phyloP scores from a whole-genome alignment of 2,113 vertebrate genomes.

The Oreotrochilus melanogaster region DNA sequence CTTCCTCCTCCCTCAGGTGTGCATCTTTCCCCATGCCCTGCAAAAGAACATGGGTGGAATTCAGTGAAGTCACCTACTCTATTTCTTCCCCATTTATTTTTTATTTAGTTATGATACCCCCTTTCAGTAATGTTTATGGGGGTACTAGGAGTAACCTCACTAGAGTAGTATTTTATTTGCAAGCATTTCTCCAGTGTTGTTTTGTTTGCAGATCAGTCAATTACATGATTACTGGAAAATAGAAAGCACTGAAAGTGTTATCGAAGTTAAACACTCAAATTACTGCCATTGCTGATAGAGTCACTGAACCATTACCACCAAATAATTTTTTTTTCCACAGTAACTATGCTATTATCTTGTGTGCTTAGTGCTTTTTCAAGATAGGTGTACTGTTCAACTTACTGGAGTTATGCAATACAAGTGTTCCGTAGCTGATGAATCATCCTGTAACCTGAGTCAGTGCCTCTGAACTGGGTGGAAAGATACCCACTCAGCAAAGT shows the following conservation, averaged over 20 bases:
- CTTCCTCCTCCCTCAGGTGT: neutral
- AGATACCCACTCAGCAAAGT: neutral
- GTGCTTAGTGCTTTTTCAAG: constrained; percentile 20
- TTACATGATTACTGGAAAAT: neutral
- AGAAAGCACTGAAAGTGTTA: neutral
- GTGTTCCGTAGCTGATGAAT: constrained; percentile 34
- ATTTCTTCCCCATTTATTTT: neutral
- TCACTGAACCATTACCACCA: neutral
- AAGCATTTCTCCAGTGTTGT: neutral
- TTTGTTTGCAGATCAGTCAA: neutral
- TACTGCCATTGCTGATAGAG: neutral
- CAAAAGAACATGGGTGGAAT: neutral
- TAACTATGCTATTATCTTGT: constrained; percentile 41
- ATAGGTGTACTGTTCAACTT: neutral
- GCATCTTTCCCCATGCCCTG: neutral
- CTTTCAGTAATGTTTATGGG: neutral
- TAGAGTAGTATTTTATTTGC: neutral
- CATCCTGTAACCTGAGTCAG: constrained; percentile 14
- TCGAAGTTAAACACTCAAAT: neutral
- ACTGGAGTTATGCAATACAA: constrained; percentile 25
- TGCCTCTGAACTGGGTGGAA: constrained; percentile 7
- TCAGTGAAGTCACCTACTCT: neutral
- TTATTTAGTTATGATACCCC: neutral
- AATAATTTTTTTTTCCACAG: neutral
- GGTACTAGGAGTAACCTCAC: neutral